phyloP scores from a whole-genome alignment of 2,797 vertebrate genomes.

The Menidia menidia region DNA sequence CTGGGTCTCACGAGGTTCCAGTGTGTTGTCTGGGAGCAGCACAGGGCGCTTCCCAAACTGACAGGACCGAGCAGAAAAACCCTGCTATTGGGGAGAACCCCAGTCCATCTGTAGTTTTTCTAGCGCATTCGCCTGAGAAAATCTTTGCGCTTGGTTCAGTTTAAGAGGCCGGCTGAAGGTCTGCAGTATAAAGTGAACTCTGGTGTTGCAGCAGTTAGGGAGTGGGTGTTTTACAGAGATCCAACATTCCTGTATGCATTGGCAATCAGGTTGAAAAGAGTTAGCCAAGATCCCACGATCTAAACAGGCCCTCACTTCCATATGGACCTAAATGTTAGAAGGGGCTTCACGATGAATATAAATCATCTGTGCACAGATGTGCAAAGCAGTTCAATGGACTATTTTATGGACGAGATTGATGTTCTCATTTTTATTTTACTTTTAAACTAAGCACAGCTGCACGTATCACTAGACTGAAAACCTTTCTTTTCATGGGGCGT shows the following conservation, averaged over 20 bases:
- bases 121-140: conserved; percentile 15
- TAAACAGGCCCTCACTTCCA: conserved; percentile 24
- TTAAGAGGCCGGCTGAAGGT: conserved; percentile 35
- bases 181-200: conserved; percentile 32
- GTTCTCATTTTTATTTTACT: too few relatives aligned
- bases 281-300: conserved; percentile 40
- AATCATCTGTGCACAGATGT: too few relatives aligned
- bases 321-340: not conserved
- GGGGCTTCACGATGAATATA: too few relatives aligned
- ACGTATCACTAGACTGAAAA: too few relatives aligned
- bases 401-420: too few relatives aligned
- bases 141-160: conserved; percentile 25
- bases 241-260: conserved; percentile 56
- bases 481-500: too few relatives aligned
- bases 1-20: conserved; percentile 55
- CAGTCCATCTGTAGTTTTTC: conserved; percentile 19
- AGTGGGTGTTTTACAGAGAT: conserved; percentile 55
- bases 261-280: conserved; percentile 50
- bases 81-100: conserved; percentile 23
- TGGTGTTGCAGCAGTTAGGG: conserved; percentile 41
- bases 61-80: conserved; percentile 21
- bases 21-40: conserved; percentile 54
- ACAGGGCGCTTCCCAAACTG: conserved; percentile 28
- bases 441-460: too few relatives aligned
- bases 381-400: too few relatives aligned